phyloP scores from a whole-genome alignment of 1,140 invertebrate species.

The Acromyrmex heyeri region DNA sequence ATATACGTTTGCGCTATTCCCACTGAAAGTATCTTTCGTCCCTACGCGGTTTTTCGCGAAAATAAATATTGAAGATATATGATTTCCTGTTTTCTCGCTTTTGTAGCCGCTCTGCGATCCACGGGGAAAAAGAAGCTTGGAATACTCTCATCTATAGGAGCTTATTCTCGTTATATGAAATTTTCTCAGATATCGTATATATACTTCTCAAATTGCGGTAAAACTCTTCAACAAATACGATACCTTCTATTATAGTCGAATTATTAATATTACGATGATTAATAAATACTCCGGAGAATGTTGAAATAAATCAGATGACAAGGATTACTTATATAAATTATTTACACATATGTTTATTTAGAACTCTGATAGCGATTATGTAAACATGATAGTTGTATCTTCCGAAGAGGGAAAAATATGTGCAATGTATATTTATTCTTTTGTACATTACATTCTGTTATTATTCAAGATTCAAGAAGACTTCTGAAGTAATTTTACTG shows the following conservation, averaged over 20 bases:
- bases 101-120: neutral
- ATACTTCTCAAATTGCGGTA: neutral
- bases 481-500: constrained; percentile 8
- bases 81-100: constrained; percentile 27
- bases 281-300: neutral
- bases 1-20: constrained; percentile 1
- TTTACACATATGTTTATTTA: neutral
- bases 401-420: neutral
- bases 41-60: neutral
- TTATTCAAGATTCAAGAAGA: constrained; percentile 17
- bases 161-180: constrained; percentile 38
- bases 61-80: constrained; percentile 50
- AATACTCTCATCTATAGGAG: neutral
- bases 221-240: neutral
- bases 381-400: neutral
- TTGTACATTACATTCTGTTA: neutral
- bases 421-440: neutral
- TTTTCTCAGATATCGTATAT: constrained; percentile 6
- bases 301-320: neutral
- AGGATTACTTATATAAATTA: neutral
- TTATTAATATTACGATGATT: neutral
- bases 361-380: neutral
- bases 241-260: neutral
- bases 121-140: neutral
- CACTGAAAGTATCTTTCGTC: constrained; percentile 13